These are phyloP conservation scores for Cyprinus carpio DNA, from an alignment of 2,113 vertebrate genomes.

Conservation along the genomic window DNA sequence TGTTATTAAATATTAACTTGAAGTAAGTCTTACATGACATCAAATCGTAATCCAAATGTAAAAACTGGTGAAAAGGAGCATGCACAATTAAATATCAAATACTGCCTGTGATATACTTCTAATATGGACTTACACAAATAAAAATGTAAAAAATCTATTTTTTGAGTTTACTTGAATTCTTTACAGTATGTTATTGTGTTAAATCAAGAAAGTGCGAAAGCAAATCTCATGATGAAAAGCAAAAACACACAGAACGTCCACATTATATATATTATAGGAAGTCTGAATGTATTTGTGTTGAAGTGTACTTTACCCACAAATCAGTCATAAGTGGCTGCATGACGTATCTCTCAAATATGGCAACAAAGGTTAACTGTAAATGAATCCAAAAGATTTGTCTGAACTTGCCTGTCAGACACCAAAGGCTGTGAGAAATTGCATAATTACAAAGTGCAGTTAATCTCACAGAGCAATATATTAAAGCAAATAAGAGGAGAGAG, in stretches of 20 bases:
- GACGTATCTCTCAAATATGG: neutral
- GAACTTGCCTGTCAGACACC: slow-evolving; percentile 4
- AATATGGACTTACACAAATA: too few species aligned
- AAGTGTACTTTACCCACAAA: slow-evolving; percentile 2
- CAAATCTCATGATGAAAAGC: neutral
- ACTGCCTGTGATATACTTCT: neutral
- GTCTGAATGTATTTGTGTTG: neutral
- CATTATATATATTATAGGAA: neutral
- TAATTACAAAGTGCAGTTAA: slow-evolving; percentile 28
- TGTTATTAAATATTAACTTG: neutral
- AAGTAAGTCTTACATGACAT: neutral
- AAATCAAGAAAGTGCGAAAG: neutral
- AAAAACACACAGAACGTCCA: neutral
- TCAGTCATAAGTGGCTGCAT: neutral
- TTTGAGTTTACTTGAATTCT: neutral
- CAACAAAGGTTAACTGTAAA: neutral
- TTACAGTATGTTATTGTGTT: neutral
- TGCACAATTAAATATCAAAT: neutral
- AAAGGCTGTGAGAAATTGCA: neutral
- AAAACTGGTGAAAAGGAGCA: neutral
- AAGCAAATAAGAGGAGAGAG: neutral
- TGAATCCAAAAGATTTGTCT: neutral
- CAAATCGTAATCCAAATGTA: neutral
- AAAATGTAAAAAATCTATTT: neutral
- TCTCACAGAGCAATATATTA: neutral